Base-by-base conservation (phyloP, 2,797 vertebrate genomes). In the Rhinella marina region DNA sequence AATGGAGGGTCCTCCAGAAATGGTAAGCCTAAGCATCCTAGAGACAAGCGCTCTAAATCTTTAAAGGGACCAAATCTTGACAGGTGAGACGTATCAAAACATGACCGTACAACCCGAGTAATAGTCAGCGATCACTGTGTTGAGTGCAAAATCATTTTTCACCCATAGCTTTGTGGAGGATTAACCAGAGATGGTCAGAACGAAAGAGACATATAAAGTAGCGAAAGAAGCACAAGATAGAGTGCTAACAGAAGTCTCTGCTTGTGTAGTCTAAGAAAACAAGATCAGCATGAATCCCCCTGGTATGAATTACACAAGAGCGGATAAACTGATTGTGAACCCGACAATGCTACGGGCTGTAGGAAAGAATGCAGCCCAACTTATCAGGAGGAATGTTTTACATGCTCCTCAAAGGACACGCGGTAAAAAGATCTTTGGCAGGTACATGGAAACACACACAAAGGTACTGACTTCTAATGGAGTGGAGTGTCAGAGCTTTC, bases 361-460 rank as follows among this genome's bases (percentile, higher is more conserved):
- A 85, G 87, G 82, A 73, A 88, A 85, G 78, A 88, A 85, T 84
- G 66, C 82, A 85, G 87, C 56, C 59, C 25, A 17, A 62, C 82
- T 84, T 78, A 80, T 78, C 64, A 80, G 27, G 7, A 73, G 54
- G 77, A 85, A 85, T 85, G 77, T 81, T 85, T 85, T 61, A 85
- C 66, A 80, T 70, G 50, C 75, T 75, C 76, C 76, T 80, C 77
- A 88, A 81, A 85, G 68, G 76, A 59, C 87, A 48, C 23, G 23
- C 19, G 61, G 61, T 59, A 59, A 62, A 61, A 80, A n/a, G 82
- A 78, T 54, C 48, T 52, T 52, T 76, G 87, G 87, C 76, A 75
- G 82, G 64, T 88, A 79, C 72, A 77, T 84, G 87, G 87, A 84
- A 84, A 88, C 76, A 79, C 75, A 84, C 75, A 78, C 76, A 88